A percentile compares a stretch with the other conserved stretches of the same genome.
These are phyloP conservation scores for Silurus glanis DNA, from an alignment of 2,113 vertebrate species.

Conservation along the genomic window DNA sequence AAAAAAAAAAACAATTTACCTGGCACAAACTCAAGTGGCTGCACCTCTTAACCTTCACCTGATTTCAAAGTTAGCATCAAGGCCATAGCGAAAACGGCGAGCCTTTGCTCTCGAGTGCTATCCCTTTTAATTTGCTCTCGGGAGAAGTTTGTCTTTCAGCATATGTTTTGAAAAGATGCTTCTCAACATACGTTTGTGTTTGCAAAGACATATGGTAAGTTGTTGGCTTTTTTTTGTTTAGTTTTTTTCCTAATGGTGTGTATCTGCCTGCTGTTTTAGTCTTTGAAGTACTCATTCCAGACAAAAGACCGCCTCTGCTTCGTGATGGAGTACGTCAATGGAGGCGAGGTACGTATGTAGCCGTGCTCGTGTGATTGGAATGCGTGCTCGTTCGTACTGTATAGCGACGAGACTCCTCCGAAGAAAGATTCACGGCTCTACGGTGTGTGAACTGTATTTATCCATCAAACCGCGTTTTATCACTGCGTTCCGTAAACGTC, in stretches of 20 bases:
- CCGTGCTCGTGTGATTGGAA: not conserved
- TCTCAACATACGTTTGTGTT: conserved; percentile 40
- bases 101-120: conserved; percentile 20
- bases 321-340: conserved; percentile 99
- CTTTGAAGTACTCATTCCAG: conserved; percentile 99
- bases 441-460: not conserved
- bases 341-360: conserved; percentile 82
- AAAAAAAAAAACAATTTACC: conserved; percentile 40
- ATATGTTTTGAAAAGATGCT: conserved; percentile 21
- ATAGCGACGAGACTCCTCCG: not conserved
- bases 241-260: conserved; percentile 48
- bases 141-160: conserved; percentile 33
- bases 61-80: conserved; percentile 46
- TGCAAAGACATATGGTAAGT: conserved; percentile 40
- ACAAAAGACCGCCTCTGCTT: conserved; percentile 99
- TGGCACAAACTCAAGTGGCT: conserved; percentile 21
- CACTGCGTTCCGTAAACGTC: not conserved
- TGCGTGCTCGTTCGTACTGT: not conserved
- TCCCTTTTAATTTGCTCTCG: conserved; percentile 20
- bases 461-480: not conserved
- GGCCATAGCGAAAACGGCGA: conserved; percentile 24
- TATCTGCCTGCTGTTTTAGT: conserved; percentile 80
- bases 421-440: not conserved
- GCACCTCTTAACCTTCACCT: conserved; percentile 40
- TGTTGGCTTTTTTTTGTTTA: conserved; percentile 51